A percentile compares a stretch with the other conserved stretches of the same genome.
phyloP scores from a whole-genome alignment of 2,888 invertebrate genomes.

The Pachydiplax longipennis region DNA sequence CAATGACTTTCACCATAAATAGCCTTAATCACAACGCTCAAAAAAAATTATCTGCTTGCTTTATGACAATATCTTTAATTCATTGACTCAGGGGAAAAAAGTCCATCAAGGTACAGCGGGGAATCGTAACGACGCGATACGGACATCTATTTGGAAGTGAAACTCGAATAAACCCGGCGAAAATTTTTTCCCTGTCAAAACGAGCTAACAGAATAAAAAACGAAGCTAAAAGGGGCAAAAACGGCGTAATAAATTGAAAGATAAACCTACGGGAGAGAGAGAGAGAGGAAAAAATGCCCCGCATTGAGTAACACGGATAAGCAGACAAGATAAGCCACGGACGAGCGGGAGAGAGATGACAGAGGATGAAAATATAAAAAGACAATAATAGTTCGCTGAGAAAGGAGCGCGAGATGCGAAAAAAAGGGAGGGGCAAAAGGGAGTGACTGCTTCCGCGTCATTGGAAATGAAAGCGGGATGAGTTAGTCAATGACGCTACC shows the following conservation, averaged over 20 bases:
- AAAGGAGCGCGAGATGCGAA: background rate
- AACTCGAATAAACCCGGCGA: background rate
- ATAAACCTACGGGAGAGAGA: background rate
- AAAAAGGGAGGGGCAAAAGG: background rate
- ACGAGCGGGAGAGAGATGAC: background rate
- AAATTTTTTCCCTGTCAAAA: background rate
- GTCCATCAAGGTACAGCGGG: too few relatives aligned
- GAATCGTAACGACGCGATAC: too few relatives aligned
- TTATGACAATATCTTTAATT: too few relatives aligned
- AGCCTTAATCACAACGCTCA: too few relatives aligned
- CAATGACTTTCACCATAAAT: too few relatives aligned
- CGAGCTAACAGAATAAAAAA: background rate
- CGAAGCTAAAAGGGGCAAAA: background rate
- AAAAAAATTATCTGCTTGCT: too few relatives aligned
- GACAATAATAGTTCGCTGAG: background rate
- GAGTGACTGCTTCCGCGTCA: constrained; percentile 2
- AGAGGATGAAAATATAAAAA: background rate
- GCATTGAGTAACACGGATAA: background rate
- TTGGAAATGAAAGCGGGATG: constrained; percentile 5
- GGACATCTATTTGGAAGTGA: background rate
- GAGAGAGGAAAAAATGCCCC: too few relatives aligned
- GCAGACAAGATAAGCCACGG: background rate
- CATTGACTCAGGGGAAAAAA: too few relatives aligned
- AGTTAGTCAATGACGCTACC: constrained; percentile 13
- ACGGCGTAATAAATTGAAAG: background rate